Base-by-base conservation (phyloP, 2,113 vertebrate species). In the Nothobranchius kuhntae region DNA sequence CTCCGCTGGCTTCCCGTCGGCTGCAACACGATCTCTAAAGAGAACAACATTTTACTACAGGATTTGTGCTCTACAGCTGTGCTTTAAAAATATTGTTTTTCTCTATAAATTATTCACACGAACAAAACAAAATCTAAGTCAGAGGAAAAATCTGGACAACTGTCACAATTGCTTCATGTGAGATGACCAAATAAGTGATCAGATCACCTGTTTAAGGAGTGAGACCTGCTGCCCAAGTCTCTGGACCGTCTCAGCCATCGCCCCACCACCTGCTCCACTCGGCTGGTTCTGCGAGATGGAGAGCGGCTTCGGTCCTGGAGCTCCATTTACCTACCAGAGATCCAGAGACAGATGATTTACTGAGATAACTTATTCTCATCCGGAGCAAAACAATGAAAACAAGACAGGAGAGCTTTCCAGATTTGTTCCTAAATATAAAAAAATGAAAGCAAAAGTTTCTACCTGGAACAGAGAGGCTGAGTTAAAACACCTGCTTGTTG, bases 251-350 rank as follows among this genome's bases (percentile, higher is more conserved):
- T 93, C 70, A 99, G 94, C 97, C 96, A 99, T 93, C 95, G 93
- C 13, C 94, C 95, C 78, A 99, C 96, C 92, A 99, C 95, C 88
- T 98, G 96, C 68, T 99, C 97, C 89, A 99, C 95, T 80, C 95
- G 91, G 85, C 93, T 94, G 73, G 95, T 91, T 92, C 93, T 95
- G 67, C 94, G 94, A 65, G 94, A 92, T 47, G 95, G 95, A 61
- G 94, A 93, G 83, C 95, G 91, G 85, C 92, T 94, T 88, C 92
- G 80, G 81, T 96, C 96, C 90, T 94, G 91, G 86, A 93, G 93
- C 92, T 98, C 96, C 97, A 99, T 99, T 93, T 96, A 95, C 86
- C 96, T 98, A 64, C 48, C 21, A 79, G 17, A 10, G 58, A 54
- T 56, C 62, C 85, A 65, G 68, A 61, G 52, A 47, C 53, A 77